Evolutionary conservation across 1,140 invertebrate species (phyloP), one percentile per base, ranked within the genome.

Genomic region (Drosophila simulans): DNA sequence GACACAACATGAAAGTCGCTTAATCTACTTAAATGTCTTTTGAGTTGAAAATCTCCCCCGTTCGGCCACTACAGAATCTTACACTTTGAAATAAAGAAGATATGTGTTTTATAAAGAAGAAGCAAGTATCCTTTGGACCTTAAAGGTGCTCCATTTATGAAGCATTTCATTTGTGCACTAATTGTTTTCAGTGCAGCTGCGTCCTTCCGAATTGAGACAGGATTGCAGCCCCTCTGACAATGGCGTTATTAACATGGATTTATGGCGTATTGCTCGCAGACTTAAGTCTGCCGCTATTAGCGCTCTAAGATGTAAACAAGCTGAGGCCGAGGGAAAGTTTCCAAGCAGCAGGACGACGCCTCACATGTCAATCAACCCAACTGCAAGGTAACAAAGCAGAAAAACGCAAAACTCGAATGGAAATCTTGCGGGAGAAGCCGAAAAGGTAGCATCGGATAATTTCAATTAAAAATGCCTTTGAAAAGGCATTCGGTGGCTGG

Each of bases 1-100:
- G 52, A 77, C 77, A 79, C 74, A 71, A 85, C 85, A 85, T 90
- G 71, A 81, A 81, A 90, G 85, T 90, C 86, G 77, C 78, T 90
- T 90, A 90, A 90, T 90, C 85, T 79, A 86, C 86, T 90, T 90
- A 90, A 90, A 90, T 90, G 81, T 79, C 85, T 90, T 90, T 90
- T 90, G 86, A 80, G 73, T 82, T 82, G 79, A 20, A 58, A 59
- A 60, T 78, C 40, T 63, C 45, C 43, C 65, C 35, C 13, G 43
- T 22, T 10, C n/a, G 20, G 40, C 15, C 52, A 3, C 11, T 11
- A 12, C 15, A 27, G 25, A 8, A 45, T 37, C 55, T 43, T 60
- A 64, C 60, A 64, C 55, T 8, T n/a, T 2, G 17, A 59, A 34
- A 22, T 31, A 10, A 7, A 42, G 27, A n/a, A 2, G 4, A 63